Base-by-base conservation (phyloP, 1,140 invertebrate species). In the Drosophila pachea region DNA sequence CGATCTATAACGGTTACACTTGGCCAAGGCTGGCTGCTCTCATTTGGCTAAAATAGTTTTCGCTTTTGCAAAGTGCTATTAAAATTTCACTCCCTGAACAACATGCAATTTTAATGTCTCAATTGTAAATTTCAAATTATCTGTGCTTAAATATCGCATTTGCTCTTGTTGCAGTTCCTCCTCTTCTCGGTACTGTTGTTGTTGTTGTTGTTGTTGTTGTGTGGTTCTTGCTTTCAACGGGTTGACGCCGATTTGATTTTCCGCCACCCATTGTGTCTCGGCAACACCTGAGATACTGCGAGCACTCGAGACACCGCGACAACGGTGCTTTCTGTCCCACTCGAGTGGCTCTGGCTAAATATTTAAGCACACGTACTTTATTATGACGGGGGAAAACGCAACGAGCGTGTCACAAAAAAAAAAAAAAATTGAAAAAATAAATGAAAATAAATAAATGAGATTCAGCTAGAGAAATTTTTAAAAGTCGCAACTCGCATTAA, bases 311-410 rank as follows among this genome's bases (percentile, higher is more conserved):
- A 48, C 50, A 52, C 22, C 22, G 14, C 14, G n/a, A 11, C 50
- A 78, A 79, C 76, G 72, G 74, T 67, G 74, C 64, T 76, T 78
- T 76, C 67, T 68, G 73, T 71, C 79, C 73, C 79, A 84, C 59
- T 40, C 68, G 63, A 86, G 68, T 76, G 76, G 65, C 33, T 36
- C 74, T 38, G 64, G 63, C 64, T 47, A 84, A 76, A 79, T 68
- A 66, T 67, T 45, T 35, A 70, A 60, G 36, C 29, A 52, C 55
- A 31, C 47, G 9, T 52, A 43, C 52, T 66, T 71, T 58, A 14
- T 63, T 62, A 58, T 65, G 69, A 82, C 74, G 70, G 22, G n/a
- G 62, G 58, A 76, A 68, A 65, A 62, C 64, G 61, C 74, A 66
- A 52, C 22, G 36, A 77, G 66, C 61, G 70, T 60, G 68, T 65